Conservation (phyloP, 2,113 vertebrate species). For the Marmota monax region DNA sequence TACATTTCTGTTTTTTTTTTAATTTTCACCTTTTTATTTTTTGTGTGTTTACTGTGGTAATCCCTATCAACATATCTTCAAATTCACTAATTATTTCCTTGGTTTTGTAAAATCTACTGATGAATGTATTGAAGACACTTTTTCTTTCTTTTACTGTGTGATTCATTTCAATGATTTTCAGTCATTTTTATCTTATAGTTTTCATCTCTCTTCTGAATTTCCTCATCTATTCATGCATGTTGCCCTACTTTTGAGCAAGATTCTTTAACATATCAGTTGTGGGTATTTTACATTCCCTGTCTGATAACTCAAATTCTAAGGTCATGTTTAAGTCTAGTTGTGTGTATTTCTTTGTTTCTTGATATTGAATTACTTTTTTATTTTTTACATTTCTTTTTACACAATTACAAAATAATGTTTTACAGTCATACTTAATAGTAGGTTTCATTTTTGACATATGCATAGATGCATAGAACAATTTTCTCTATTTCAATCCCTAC, state of each 20-base stretch:
- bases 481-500: too few relatives aligned
- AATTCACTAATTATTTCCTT: conserved; percentile 24
- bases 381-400: too few relatives aligned
- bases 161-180: not conserved
- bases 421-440: too few relatives aligned
- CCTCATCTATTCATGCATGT: not conserved
- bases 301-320: not conserved
- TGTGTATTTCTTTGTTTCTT: not conserved
- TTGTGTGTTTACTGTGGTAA: not conserved
- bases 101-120: not conserved
- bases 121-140: not conserved
- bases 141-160: not conserved
- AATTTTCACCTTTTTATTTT: not conserved
- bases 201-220: conserved; percentile 1
- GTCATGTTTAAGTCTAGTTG: not conserved
- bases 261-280: not conserved
- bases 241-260: not conserved
- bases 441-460: too few relatives aligned
- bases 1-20: not conserved
- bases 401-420: too few relatives aligned
- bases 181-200: not conserved
- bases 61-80: not conserved
- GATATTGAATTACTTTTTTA: not conserved
- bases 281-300: not conserved
- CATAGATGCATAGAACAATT: too few relatives aligned